Evolutionary conservation across 2,113 vertebrate genomes (phyloP).

Genomic region (Nerophis lumbriciformis): DNA sequence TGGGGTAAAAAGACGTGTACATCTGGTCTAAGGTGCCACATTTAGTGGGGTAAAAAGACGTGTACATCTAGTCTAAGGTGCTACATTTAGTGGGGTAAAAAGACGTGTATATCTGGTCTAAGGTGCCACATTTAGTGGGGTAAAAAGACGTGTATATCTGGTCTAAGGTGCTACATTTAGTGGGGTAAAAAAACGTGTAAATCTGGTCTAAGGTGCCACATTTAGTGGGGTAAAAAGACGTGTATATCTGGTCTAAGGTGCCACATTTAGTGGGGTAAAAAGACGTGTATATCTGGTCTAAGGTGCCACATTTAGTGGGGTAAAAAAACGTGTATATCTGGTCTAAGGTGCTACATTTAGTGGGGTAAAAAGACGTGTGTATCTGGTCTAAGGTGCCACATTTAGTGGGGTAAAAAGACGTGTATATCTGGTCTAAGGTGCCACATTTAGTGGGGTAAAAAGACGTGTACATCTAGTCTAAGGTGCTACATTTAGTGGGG

Average conservation of each 20-base stretch:
- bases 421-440: slow-evolving; percentile 2
- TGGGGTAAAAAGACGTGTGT: slow-evolving; percentile 46
- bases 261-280: neutral
- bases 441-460: too few relatives aligned
- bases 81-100: neutral
- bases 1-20: slow-evolving; percentile 46
- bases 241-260: slow-evolving; percentile 2
- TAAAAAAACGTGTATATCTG: slow-evolving; percentile 43
- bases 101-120: slow-evolving; percentile 45
- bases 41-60: slow-evolving; percentile 42
- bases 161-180: neutral
- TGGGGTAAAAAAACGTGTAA: slow-evolving; percentile 45
- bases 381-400: neutral
- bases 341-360: neutral
- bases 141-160: slow-evolving; percentile 43
- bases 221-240: slow-evolving; percentile 42
- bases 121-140: neutral
- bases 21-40: neutral
- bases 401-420: slow-evolving; percentile 42
- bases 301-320: neutral
- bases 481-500: too few relatives aligned
- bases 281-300: slow-evolving; percentile 45
- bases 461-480: too few relatives aligned
- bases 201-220: neutral
- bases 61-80: neutral